Percentiles rank a stretch among this genome's conserved stretches.
Evolutionary conservation across 2,888 invertebrate species (phyloP).

Genomic region (Dasypogon diadema): DNA sequence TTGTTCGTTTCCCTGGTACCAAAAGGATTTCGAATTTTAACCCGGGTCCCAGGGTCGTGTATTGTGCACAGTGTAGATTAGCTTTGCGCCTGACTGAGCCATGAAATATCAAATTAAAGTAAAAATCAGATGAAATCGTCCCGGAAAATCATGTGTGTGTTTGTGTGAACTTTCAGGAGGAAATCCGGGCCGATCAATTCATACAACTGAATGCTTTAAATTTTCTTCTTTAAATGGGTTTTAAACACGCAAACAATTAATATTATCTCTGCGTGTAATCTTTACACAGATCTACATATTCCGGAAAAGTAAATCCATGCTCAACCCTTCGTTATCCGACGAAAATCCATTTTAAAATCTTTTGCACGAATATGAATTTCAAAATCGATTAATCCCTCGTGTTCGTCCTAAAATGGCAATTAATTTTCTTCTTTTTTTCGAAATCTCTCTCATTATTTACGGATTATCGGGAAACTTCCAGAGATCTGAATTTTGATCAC

Average conservation of each 20-base stretch:
- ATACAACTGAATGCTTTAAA: neutral
- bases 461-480: neutral
- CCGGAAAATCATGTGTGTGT: neutral
- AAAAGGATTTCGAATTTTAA: too few species aligned
- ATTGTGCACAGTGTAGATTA: neutral
- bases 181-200: neutral
- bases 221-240: constrained; percentile 5
- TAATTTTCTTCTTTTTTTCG: neutral
- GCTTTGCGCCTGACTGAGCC: neutral
- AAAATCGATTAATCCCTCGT: neutral
- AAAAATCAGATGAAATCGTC: neutral
- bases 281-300: too few species aligned
- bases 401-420: neutral
- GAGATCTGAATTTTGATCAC: neutral
- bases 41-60: too few species aligned
- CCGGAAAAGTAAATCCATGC: too few species aligned
- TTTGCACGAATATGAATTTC: neutral
- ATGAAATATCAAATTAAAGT: neutral
- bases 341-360: neutral
- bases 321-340: too few species aligned
- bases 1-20: too few species aligned
- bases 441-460: neutral
- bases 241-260: neutral
- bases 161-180: neutral
- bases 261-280: too few species aligned